These are phyloP conservation scores for Drosophila ficusphila DNA, from an alignment of 1,140 invertebrate genomes.

Conservation along the genomic window DNA sequence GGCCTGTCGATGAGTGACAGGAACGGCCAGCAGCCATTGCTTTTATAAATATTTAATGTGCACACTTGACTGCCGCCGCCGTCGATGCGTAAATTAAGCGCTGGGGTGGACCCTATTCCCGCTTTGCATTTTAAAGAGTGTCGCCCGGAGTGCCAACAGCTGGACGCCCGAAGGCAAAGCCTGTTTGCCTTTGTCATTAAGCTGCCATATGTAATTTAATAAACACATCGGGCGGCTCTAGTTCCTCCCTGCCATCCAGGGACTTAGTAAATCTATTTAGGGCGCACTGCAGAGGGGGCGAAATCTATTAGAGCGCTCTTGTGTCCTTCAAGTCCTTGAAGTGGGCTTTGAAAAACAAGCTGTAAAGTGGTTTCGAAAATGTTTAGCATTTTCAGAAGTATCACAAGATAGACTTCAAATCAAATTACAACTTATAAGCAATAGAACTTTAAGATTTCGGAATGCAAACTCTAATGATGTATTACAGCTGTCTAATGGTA, in stretches of 20 bases:
- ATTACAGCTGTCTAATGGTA: no score
- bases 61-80: slow-evolving; percentile 36
- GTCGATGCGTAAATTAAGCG: slow-evolving; percentile 38
- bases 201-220: slow-evolving; percentile 34
- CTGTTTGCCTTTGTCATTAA: slow-evolving; percentile 26
- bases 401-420: no score
- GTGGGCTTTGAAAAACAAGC: neutral
- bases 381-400: no score
- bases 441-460: no score
- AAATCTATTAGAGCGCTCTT: slow-evolving; percentile 10
- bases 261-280: slow-evolving; percentile 32
- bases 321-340: neutral
- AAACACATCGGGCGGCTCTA: neutral
- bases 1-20: slow-evolving; percentile 6
- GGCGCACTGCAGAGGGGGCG: neutral
- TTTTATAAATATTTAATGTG: slow-evolving; percentile 68
- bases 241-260: neutral
- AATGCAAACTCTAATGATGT: no score
- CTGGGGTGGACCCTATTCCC: slow-evolving; percentile 33
- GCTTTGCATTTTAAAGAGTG: slow-evolving; percentile 41
- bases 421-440: no score
- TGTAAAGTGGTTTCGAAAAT: no score
- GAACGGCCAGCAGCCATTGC: slow-evolving; percentile 34
- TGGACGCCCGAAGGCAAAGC: slow-evolving; percentile 2
- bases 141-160: slow-evolving; percentile 22